Conservation (phyloP, 2,113 vertebrate genomes). For the Ellobius talpinus region DNA sequence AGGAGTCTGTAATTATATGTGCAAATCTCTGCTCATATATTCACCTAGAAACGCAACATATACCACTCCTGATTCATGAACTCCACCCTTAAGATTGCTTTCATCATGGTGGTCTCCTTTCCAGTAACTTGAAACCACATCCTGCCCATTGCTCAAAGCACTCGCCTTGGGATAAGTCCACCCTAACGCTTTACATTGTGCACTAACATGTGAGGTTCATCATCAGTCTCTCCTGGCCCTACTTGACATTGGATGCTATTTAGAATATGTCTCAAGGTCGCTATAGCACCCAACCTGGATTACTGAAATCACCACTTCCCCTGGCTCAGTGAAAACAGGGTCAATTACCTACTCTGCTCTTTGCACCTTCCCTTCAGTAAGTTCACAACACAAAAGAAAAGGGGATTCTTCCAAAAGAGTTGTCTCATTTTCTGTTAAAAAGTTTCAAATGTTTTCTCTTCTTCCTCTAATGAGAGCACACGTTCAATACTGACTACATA, state of each 20-base stretch:
- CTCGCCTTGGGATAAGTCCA: not conserved
- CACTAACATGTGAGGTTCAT: not conserved
- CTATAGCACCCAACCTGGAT: not conserved
- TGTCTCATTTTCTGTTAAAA: not conserved
- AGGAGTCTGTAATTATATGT: not conserved
- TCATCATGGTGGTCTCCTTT: not conserved
- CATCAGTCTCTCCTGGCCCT: not conserved
- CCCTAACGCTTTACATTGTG: not conserved
- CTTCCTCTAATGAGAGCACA: not conserved
- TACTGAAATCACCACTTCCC: not conserved
- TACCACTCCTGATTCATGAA: not conserved
- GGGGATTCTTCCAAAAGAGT: not conserved
- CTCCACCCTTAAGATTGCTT: not conserved
- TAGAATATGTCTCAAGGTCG: not conserved
- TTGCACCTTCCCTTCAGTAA: not conserved
- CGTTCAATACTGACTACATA: not conserved
- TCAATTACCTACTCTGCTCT: not conserved
- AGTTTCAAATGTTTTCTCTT: not conserved
- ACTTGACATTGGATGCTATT: not conserved
- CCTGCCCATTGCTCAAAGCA: not conserved
- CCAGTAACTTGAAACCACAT: not conserved
- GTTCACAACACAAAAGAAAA: not conserved
- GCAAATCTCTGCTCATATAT: not conserved
- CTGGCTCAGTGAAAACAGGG: not conserved
- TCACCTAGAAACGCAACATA: not conserved